Evolutionary conservation across 2,113 vertebrate genomes (phyloP).

Genomic region (Neolamprologus longior): DNA sequence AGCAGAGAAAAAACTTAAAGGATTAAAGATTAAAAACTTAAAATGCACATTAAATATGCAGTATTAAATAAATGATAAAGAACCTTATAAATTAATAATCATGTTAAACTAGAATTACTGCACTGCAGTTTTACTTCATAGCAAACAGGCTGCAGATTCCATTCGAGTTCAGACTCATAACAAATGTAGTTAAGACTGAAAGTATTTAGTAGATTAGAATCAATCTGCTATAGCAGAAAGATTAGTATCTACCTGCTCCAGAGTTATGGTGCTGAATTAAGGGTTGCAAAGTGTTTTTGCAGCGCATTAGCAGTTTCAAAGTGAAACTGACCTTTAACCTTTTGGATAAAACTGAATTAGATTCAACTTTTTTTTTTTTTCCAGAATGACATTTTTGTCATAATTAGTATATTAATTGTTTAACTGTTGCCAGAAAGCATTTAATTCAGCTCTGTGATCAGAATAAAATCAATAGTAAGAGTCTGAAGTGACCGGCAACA

Average conservation of each 20-base stretch:
- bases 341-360: not conserved
- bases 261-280: not conserved
- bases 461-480: not conserved
- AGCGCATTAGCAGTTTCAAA: not conserved
- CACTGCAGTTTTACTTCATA: not conserved
- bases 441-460: not conserved
- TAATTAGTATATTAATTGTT: not conserved
- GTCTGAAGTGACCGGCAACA: not conserved
- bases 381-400: not conserved
- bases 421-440: not conserved
- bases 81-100: not conserved
- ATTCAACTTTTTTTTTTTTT: fast-evolving
- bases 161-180: not conserved
- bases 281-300: not conserved
- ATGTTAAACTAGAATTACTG: not conserved
- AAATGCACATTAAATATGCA: not conserved
- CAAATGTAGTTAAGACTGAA: not conserved
- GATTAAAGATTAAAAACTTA: not conserved
- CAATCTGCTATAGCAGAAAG: not conserved
- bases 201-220: not conserved
- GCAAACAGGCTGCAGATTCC: not conserved
- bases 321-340: not conserved
- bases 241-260: not conserved
- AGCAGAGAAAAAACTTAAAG: not conserved
- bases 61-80: not conserved